Base-by-base conservation (phyloP, 2,888 invertebrate genomes). In the Nineta flava region DNA sequence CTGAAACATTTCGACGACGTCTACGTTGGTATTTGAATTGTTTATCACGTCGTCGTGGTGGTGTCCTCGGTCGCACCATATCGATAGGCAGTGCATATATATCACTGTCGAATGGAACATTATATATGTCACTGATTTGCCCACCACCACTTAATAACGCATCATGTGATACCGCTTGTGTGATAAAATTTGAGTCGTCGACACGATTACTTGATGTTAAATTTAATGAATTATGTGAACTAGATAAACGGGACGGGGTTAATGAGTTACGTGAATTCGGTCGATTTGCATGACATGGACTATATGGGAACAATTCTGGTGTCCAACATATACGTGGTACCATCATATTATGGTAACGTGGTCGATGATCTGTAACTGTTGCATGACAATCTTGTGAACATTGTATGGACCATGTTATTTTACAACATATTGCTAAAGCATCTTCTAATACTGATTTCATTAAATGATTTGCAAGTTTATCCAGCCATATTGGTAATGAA, bases 81-180 rank as follows among this genome's bases (percentile, higher is more conserved):
- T 90, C 88, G 53, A 88, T 78, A 38, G 88, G 88, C 52, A 88
- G 81, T 12, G 88, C 85, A 63, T 90, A 90, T 56, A 88, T 84
- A 64, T 88, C 88, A 58, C 87, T 87, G 62, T 88, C 88, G 58
- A 87, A 84, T 54, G 88, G 88, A 52, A 88, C 88, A 68, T 87
- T 88, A 64, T 88, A 88, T 74, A 88, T 80, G 64, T 87, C 87
- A 35, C 80, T 79, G 52, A 87, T 87, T 61, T 85, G 83, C 53
- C 81, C 78, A 53, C 80, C 75, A 53, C 80, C 75, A 4, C 67
- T 61, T 9, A 75, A 71, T 35, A 88, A 70, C 2, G 86, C 83
- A 61, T 88, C 88, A 61, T 88, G 88, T 1, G 87, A 88, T 72
- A 88, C 87, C 32, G 88, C 88, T 61, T 87, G 87, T 1, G 87